Percentiles rank a stretch among this genome's conserved stretches.
Evolutionary conservation across 2,113 vertebrate species (phyloP).

Genomic region (Dinomys branickii): DNA sequence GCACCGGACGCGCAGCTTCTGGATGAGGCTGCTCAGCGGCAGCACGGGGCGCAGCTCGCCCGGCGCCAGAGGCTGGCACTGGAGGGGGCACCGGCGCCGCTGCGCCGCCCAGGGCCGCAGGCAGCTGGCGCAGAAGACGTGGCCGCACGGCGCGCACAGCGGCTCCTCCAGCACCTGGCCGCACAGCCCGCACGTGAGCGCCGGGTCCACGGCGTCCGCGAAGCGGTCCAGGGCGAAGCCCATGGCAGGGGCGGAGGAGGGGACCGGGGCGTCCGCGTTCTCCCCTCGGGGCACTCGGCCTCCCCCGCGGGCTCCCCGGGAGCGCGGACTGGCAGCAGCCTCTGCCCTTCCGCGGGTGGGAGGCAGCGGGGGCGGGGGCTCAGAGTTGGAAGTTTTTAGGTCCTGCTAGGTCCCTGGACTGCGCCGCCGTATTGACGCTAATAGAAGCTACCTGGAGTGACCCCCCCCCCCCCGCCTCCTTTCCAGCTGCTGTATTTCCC

Average conservation of each 20-base stretch:
- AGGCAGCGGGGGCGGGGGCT: conserved; percentile 17
- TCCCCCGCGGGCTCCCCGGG: no score
- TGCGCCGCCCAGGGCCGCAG: conserved; percentile 83
- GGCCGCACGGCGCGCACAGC: conserved; percentile 84
- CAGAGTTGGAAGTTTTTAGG: conserved; percentile 68
- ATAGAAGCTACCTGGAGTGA: conserved; percentile 51
- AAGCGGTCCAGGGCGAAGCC: conserved; percentile 84
- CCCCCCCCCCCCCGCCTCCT: not conserved
- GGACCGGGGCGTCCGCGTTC: not conserved
- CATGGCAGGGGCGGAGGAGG: conserved; percentile 53
- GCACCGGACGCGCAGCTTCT: conserved; percentile 79
- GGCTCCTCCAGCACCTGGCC: conserved; percentile 83
- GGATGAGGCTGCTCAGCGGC: no score
- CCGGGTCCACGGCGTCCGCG: conserved; percentile 74
- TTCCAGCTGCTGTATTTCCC: not conserved
- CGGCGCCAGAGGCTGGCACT: conserved; percentile 76
- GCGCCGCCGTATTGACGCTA: conserved; percentile 59
- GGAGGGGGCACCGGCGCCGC: conserved; percentile 81
- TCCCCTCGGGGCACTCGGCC: no score
- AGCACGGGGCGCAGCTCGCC: conserved; percentile 81
- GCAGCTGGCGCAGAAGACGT: conserved; percentile 86
- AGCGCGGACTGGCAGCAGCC: rapidly evolving
- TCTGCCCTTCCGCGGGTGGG: not conserved
- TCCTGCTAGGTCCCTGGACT: not conserved
- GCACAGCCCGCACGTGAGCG: conserved; percentile 82